A percentile compares a stretch with the other conserved stretches of the same genome.
Evolutionary conservation across 2,113 vertebrate genomes (phyloP).

Genomic region (Tragelaphus scriptus): DNA sequence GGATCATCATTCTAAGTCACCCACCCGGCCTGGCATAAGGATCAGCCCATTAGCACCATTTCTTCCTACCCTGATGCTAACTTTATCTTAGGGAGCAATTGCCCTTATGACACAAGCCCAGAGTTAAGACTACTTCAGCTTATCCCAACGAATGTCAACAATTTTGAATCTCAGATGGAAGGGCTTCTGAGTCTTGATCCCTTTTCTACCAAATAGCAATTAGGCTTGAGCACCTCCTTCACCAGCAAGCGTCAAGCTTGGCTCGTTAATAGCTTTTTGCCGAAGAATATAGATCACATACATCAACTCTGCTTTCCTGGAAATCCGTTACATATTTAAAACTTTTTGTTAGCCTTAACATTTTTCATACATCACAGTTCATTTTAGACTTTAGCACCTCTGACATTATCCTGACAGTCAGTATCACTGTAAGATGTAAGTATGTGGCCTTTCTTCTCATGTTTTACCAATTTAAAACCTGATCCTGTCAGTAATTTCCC

Average conservation of each 20-base stretch:
- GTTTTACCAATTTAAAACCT: constrained; percentile 55
- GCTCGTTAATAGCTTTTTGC: neutral
- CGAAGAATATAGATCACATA: neutral
- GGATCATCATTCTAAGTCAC: neutral
- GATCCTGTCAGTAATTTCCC: constrained; percentile 31
- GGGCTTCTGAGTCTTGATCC: neutral
- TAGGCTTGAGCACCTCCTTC: neutral
- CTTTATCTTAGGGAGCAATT: neutral
- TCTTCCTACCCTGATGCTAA: neutral
- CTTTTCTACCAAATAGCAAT: neutral
- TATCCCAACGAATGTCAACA: neutral
- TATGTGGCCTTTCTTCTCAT: constrained; percentile 22
- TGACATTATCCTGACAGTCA: constrained; percentile 48
- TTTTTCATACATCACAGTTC: constrained; percentile 39
- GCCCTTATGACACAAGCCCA: neutral
- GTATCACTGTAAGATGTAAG: constrained; percentile 29
- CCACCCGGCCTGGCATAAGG: neutral
- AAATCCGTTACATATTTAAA: constrained; percentile 33
- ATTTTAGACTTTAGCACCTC: constrained; percentile 33
- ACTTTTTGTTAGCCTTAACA: constrained; percentile 58
- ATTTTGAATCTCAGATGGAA: neutral
- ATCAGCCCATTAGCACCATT: neutral
- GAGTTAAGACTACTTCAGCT: neutral
- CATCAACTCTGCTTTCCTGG: constrained; percentile 5
- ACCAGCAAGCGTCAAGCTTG: neutral